Evolutionary conservation across 2,888 invertebrate genomes (phyloP).

Genomic region (Schrankia costaestrigalis): DNA sequence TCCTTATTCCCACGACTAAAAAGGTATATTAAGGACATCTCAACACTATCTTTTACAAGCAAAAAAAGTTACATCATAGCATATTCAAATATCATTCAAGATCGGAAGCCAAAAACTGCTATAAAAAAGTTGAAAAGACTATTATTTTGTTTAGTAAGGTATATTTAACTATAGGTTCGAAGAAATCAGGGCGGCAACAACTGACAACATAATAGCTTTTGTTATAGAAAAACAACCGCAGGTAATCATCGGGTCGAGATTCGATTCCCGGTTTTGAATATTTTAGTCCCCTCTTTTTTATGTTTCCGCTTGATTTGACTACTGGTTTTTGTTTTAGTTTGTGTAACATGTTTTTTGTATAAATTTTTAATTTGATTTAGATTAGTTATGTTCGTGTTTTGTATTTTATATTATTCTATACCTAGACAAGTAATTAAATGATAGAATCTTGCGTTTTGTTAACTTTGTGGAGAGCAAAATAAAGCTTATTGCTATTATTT

Average conservation of each 20-base stretch:
- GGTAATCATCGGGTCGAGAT: constrained; percentile 29
- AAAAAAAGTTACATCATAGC: too few relatives aligned
- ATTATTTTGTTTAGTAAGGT: constrained; percentile 13
- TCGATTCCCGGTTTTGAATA: constrained; percentile 25
- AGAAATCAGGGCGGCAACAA: constrained; percentile 25
- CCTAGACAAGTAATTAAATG: too few relatives aligned
- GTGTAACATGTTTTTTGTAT: not conserved
- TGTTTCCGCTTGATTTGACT: constrained; percentile 28
- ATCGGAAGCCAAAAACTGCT: constrained; percentile 9
- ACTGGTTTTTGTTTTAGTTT: constrained; percentile 36
- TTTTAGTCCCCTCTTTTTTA: constrained; percentile 24
- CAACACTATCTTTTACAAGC: too few relatives aligned
- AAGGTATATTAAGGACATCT: too few relatives aligned
- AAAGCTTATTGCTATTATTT: too few relatives aligned
- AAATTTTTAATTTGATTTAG: not conserved
- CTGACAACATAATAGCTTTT: constrained; percentile 30
- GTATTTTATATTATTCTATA: too few relatives aligned
- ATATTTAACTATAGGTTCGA: constrained; percentile 20
- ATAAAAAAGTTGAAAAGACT: constrained; percentile 16
- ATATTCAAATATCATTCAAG: constrained; percentile 5
- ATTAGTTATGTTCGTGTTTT: too few relatives aligned
- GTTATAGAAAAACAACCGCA: constrained; percentile 30
- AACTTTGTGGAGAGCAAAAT: too few relatives aligned
- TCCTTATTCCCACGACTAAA: too few relatives aligned
- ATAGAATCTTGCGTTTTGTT: too few relatives aligned